phyloP scores from a whole-genome alignment of 2,797 vertebrate species.

The Parauchenoglanis ngamensis region DNA sequence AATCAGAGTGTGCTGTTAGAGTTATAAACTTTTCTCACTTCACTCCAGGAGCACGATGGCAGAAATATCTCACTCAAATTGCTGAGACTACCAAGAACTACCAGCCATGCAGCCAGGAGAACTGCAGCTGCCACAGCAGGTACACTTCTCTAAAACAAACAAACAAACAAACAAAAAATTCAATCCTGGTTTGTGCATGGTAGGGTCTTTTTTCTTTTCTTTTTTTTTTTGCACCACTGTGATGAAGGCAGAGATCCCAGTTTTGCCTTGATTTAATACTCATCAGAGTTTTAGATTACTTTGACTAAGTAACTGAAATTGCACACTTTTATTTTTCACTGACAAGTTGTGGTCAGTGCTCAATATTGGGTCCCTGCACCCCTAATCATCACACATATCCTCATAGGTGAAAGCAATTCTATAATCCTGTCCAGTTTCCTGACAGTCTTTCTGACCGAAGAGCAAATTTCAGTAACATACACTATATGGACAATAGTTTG shows the following conservation, averaged over 20 bases:
- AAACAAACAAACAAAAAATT: no score
- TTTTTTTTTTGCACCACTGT: no score
- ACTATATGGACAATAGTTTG: background rate
- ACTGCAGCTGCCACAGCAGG: constrained; percentile 89
- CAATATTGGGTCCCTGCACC: background rate
- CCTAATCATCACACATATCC: background rate
- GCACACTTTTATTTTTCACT: background rate
- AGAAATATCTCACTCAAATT: constrained; percentile 58
- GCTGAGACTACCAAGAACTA: constrained; percentile 72
- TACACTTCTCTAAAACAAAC: constrained; percentile 62
- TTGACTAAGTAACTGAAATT: background rate
- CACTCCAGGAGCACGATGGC: constrained; percentile 64
- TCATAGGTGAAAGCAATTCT: background rate
- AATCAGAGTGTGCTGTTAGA: background rate
- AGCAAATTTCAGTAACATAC: background rate
- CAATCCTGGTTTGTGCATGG: background rate
- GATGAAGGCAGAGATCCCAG: background rate
- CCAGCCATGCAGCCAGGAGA: constrained; percentile 77
- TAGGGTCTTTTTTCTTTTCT: background rate
- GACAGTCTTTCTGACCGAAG: background rate
- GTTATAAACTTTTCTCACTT: background rate
- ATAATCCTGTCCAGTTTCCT: background rate
- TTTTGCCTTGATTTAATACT: background rate
- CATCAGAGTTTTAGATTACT: background rate
- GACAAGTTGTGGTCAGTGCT: background rate